These are phyloP conservation scores for Mesorhabditis spiculigera DNA, from an alignment of 2,888 invertebrate species.

Conservation along the genomic window DNA sequence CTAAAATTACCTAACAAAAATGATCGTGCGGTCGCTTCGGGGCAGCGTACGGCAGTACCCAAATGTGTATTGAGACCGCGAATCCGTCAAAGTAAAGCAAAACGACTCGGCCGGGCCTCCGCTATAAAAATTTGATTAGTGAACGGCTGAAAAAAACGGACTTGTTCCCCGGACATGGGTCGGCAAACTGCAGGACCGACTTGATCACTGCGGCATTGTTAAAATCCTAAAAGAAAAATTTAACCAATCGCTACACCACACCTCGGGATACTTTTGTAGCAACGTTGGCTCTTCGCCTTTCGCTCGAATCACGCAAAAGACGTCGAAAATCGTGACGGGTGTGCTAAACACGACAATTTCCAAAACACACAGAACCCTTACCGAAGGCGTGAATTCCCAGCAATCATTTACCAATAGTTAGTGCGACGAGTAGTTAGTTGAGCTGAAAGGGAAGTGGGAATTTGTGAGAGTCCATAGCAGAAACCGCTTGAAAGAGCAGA, in stretches of 20 bases:
- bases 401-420: too few species aligned
- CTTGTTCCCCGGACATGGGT: slow-evolving; percentile 47
- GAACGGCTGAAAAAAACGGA: slow-evolving; percentile 14
- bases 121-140: slow-evolving; percentile 11
- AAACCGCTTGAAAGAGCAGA: too few species aligned
- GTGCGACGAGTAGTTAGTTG: too few species aligned
- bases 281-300: slow-evolving; percentile 20
- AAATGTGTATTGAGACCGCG: slow-evolving; percentile 92
- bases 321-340: slow-evolving; percentile 47
- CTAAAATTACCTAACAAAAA: slow-evolving; percentile 61
- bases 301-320: slow-evolving; percentile 44
- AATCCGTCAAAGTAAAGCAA: slow-evolving; percentile 90
- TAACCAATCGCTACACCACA: background rate
- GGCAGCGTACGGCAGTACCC: slow-evolving; percentile 95
- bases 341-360: too few species aligned
- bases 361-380: too few species aligned
- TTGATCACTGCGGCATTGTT: slow-evolving; percentile 50
- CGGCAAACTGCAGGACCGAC: slow-evolving; percentile 54
- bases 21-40: slow-evolving; percentile 75
- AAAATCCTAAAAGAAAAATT: slow-evolving; percentile 29
- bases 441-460: too few species aligned
- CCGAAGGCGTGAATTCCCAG: too few species aligned
- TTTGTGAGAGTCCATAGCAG: too few species aligned
- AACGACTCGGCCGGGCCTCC: slow-evolving; percentile 79
- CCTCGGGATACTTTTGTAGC: slow-evolving; percentile 54